phyloP scores from a whole-genome alignment of 2,888 invertebrate species.

The Drosophila yooni region DNA sequence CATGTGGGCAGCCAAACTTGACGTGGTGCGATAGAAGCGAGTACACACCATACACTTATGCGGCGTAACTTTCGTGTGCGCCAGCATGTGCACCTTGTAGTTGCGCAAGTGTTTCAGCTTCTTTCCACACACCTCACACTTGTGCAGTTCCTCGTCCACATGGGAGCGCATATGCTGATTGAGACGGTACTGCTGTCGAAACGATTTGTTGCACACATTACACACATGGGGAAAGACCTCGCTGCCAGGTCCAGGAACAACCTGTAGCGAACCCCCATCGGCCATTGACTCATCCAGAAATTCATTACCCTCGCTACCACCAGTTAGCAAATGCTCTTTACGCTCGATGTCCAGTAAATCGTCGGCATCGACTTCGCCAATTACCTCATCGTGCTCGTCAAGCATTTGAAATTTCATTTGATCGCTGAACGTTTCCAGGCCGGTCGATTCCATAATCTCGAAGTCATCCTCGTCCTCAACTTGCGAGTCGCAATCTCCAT shows the following conservation, averaged over 20 bases:
- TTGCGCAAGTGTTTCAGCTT: slow-evolving; percentile 84
- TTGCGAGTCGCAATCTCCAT: slow-evolving; percentile 56
- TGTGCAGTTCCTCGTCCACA: slow-evolving; percentile 82
- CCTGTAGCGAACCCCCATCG: neutral
- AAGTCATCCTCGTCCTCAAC: slow-evolving; percentile 62
- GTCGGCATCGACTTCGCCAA: slow-evolving; percentile 51
- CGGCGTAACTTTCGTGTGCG: slow-evolving; percentile 78
- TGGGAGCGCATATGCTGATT: slow-evolving; percentile 84
- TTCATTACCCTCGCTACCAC: slow-evolving; percentile 48
- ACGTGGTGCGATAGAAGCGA: slow-evolving; percentile 69
- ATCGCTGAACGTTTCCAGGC: slow-evolving; percentile 27
- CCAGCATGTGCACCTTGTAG: slow-evolving; percentile 84
- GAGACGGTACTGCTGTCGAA: slow-evolving; percentile 67
- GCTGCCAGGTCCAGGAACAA: slow-evolving; percentile 1
- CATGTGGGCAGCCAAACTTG: slow-evolving; percentile 68
- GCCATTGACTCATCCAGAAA: slow-evolving; percentile 36
- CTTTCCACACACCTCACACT: slow-evolving; percentile 83
- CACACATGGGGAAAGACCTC: slow-evolving; percentile 56
- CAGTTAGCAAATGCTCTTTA: slow-evolving; percentile 57
- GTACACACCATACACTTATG: slow-evolving; percentile 62
- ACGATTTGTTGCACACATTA: slow-evolving; percentile 57
- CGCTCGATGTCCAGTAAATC: slow-evolving; percentile 56
- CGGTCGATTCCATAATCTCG: slow-evolving; percentile 55
- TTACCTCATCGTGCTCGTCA: slow-evolving; percentile 55
- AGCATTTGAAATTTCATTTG: slow-evolving; percentile 55